Evolutionary conservation across 2,797 vertebrate genomes (phyloP), one percentile per base, ranked within the genome.

Genomic region (Anolis apletophallus): DNA sequence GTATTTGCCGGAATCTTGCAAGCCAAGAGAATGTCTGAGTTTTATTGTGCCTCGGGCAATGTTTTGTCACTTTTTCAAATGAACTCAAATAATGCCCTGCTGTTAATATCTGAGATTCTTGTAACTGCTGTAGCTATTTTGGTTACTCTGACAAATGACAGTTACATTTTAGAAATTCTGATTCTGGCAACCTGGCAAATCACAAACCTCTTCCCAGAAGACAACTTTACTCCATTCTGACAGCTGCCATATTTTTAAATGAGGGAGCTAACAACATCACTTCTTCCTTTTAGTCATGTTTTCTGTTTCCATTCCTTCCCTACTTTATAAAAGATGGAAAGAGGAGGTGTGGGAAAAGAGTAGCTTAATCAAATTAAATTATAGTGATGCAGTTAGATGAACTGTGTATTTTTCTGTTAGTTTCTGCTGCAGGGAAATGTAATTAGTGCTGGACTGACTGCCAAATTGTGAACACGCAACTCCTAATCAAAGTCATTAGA

Each of bases 101-200:
- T 67, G 34, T 61, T 67, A 26, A 14, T 86, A 68, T 68, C 46
- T 55, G 26, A 36, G 21, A 68, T 86, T 81, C 73, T 57, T 40
- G 52, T 81, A 81, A 76, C 50, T 81, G 52, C 61, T 67, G 26
- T 68, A 64, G 46, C 71, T 86, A 69, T 81, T 86, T 81, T 81
- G 52, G 17, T 81, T 54, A 50, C 32, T 23, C 10, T 76, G 59
- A 61, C 61, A 76, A 34, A 86, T 86, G 32, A 68, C 59, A 77
- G 55, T 55, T 84, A 52, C 57, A 68, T 86, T 86, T 64, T 34
- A 64, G 59, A 81, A 81, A 40, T 84, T 68, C 46, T 29, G 8
- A 21, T 54, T 26, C 14, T 67, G 57, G 50, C 40, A 26, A 26
- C 32, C n/a, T 81, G 84, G 71, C 71, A 74, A 40, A 81, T 75